These are phyloP conservation scores for Craterocephalus amniculus DNA, from an alignment of 2,797 vertebrate species.

Conservation along the genomic window DNA sequence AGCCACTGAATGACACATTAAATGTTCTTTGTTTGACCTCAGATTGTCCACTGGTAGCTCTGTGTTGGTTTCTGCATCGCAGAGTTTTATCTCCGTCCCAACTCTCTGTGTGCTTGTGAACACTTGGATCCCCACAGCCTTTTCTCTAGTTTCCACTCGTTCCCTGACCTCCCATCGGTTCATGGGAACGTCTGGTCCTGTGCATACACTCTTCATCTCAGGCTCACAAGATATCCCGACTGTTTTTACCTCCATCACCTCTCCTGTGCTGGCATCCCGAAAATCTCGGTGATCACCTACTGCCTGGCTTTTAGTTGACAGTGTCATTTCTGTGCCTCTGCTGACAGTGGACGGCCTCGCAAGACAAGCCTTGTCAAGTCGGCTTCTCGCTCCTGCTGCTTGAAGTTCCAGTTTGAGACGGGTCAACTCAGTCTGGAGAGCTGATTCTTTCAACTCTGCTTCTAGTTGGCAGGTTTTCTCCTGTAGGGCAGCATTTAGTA, in stretches of 20 bases:
- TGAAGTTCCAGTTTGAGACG: conserved; percentile 92
- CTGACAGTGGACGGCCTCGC: conserved; percentile 81
- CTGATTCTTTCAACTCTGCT: conserved; percentile 91
- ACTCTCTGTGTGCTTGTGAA: conserved; percentile 78
- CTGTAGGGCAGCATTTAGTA: conserved; percentile 88
- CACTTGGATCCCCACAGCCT: conserved; percentile 74
- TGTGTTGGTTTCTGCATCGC: conserved; percentile 85
- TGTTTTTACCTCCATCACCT: conserved; percentile 52
- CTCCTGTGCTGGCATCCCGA: conserved; percentile 80
- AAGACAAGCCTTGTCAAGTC: conserved; percentile 84
- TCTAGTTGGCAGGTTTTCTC: conserved; percentile 90
- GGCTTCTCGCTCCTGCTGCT: conserved; percentile 88
- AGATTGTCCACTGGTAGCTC: conserved; percentile 61
- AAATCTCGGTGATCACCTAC: conserved; percentile 84
- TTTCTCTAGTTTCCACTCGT: conserved; percentile 81
- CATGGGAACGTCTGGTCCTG: conserved; percentile 87
- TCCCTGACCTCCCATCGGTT: conserved; percentile 87
- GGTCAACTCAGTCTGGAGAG: conserved; percentile 91
- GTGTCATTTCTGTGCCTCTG: conserved; percentile 77
- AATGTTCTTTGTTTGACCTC: conserved; percentile 27
- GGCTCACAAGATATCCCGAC: conserved; percentile 85
- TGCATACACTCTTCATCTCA: conserved; percentile 48
- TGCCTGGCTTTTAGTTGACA: conserved; percentile 84
- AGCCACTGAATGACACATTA: conserved; percentile 80
- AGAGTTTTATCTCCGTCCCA: conserved; percentile 72